A percentile compares a stretch with the other conserved stretches of the same genome.
These are phyloP conservation scores for Phrixothrix hirtus DNA, from an alignment of 2,888 invertebrate species.

Conservation along the genomic window DNA sequence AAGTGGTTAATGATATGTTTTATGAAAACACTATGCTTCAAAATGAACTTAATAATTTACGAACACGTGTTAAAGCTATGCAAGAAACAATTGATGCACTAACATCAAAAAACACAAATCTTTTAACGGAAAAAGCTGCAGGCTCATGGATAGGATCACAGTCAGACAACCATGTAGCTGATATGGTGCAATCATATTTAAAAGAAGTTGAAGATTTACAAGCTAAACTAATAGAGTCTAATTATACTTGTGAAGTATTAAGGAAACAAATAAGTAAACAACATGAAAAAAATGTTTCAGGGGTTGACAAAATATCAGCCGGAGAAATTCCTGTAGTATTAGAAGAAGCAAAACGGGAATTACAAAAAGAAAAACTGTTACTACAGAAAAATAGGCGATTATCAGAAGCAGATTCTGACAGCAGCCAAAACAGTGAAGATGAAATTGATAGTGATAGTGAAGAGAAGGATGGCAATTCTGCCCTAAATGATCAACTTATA, in stretches of 20 bases:
- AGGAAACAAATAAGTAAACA: constrained; percentile 58
- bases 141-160: constrained; percentile 63
- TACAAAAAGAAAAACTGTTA: constrained; percentile 64
- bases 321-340: constrained; percentile 63
- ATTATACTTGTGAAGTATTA: constrained; percentile 74
- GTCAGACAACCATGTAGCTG: constrained; percentile 63
- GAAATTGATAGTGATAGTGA: constrained; percentile 65
- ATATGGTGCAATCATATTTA: constrained; percentile 81
- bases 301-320: constrained; percentile 38
- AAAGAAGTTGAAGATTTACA: constrained; percentile 89
- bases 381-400: constrained; percentile 45
- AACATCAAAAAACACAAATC: constrained; percentile 78
- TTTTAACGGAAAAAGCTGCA: constrained; percentile 78
- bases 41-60: constrained; percentile 83
- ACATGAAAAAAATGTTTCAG: constrained; percentile 25
- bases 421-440: constrained; percentile 61
- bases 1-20: constrained; percentile 90
- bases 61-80: constrained; percentile 89
- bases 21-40: constrained; percentile 93
- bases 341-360: constrained; percentile 77
- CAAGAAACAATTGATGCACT: constrained; percentile 91
- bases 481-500: constrained; percentile 80
- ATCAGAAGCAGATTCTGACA: constrained; percentile 62
- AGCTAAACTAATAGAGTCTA: constrained; percentile 86
- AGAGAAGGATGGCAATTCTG: constrained; percentile 59